These are phyloP conservation scores for Hydrolagus colliei DNA, from an alignment of 2,797 vertebrate species.

Conservation along the genomic window DNA sequence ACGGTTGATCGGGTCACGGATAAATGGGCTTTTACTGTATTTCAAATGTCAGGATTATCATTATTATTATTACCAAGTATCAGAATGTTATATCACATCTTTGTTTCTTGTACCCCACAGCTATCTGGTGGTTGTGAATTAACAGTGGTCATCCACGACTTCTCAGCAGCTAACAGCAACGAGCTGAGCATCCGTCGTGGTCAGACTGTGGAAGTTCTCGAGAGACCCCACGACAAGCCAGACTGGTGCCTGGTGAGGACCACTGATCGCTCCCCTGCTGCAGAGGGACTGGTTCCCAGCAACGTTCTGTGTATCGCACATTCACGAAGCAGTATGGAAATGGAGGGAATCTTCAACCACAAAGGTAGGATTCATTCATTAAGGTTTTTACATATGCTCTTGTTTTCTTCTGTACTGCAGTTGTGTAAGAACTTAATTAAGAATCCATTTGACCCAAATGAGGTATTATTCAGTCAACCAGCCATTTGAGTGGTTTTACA, in stretches of 20 bases:
- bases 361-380: slow-evolving; percentile 70
- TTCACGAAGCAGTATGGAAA: slow-evolving; percentile 95
- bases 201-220: slow-evolving; percentile 93
- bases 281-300: slow-evolving; percentile 89
- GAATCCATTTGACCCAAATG: neutral
- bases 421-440: neutral
- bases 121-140: slow-evolving; percentile 94
- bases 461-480: neutral
- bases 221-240: slow-evolving; percentile 87
- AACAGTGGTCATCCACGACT: slow-evolving; percentile 95
- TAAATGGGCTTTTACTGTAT: too few relatives aligned
- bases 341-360: slow-evolving; percentile 98
- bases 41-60: neutral
- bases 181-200: slow-evolving; percentile 89
- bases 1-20: too few relatives aligned
- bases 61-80: neutral
- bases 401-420: neutral
- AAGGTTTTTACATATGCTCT: neutral
- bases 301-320: slow-evolving; percentile 92
- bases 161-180: slow-evolving; percentile 87
- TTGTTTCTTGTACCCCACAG: slow-evolving; percentile 50
- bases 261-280: slow-evolving; percentile 85
- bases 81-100: slow-evolving; percentile 29
- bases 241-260: slow-evolving; percentile 96
- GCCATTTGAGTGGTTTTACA: too few relatives aligned